Percentiles rank a stretch among this genome's conserved stretches.
These are phyloP conservation scores for Aradus depressus DNA, from an alignment of 2,888 invertebrate genomes.

Conservation along the genomic window DNA sequence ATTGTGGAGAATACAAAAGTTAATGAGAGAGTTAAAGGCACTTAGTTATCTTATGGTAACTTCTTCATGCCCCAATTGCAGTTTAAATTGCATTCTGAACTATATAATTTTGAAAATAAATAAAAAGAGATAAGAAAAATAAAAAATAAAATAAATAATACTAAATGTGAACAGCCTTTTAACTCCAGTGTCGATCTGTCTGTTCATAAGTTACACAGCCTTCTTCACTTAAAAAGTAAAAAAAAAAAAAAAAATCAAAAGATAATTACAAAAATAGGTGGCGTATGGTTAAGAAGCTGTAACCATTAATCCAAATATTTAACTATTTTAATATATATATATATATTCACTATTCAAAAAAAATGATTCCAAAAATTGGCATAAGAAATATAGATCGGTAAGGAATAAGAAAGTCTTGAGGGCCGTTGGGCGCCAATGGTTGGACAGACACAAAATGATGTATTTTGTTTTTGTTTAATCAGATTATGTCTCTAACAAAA, in stretches of 20 bases:
- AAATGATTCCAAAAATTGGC: too few relatives aligned
- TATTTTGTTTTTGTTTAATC: too few relatives aligned
- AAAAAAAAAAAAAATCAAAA: slow-evolving; percentile 15
- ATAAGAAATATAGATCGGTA: too few relatives aligned
- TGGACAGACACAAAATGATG: too few relatives aligned
- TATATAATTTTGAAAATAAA: background rate
- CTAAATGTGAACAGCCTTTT: slow-evolving; percentile 20
- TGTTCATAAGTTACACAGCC: slow-evolving; percentile 18
- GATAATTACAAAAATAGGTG: slow-evolving; percentile 7
- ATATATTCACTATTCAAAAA: too few relatives aligned
- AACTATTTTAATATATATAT: slow-evolving; percentile 1
- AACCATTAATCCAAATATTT: slow-evolving; percentile 2
- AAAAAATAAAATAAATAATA: slow-evolving; percentile 5
- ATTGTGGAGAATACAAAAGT: too few relatives aligned
- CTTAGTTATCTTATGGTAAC: slow-evolving; percentile 25
- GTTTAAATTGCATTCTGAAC: slow-evolving; percentile 9
- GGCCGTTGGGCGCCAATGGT: too few relatives aligned
- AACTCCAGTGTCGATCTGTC: slow-evolving; percentile 21
- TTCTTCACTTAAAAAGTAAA: slow-evolving; percentile 18
- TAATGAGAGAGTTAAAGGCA: too few relatives aligned
- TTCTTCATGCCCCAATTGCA: slow-evolving; percentile 21
- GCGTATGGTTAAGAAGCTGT: slow-evolving; percentile 22
- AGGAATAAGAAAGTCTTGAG: too few relatives aligned
- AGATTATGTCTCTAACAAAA: too few relatives aligned
- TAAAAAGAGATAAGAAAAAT: background rate